Evolutionary conservation across 35 echinoderm and acorn worm genomes (phyloP), one percentile per base, ranked within the genome.

Genomic region (Ophiothrix spiculata): DNA sequence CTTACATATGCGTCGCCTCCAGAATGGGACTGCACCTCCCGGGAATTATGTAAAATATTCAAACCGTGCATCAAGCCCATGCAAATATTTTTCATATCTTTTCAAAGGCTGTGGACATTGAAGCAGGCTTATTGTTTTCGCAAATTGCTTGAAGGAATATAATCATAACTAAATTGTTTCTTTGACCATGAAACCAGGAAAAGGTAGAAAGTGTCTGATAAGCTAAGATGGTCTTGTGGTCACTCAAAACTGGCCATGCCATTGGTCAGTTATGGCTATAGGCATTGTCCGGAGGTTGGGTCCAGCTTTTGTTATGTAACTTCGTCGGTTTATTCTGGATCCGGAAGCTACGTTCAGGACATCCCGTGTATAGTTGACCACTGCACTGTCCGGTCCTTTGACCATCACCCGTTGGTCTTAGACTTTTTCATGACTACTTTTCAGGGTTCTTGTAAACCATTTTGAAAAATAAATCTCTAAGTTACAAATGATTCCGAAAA

Each of bases 281-380:
- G 60, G 29, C 29, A 69, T 69, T 69, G 4, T 6, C 23, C 60
- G 6, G 60, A 25, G 23, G 60, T 6, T 69, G 2, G 23, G 60
- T 69, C 29, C 60, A 15, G 25, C 60, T 69, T n/a, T 1, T 25
- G 10, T 69, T 69, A 69, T 69, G 60, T 69, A 69, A 69, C 29
- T 69, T 69, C 60, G 60, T 69, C 60, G 60, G 60, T 69, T 28
- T 12, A 25, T 69, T 54, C 45, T 11, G 8, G 45, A 21, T 54
- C 60, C 4, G 60, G 60, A 69, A 25, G 60, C 23, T 2, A 28
- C 23, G 29, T 69, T 6, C 60, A 69, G 60, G 60, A 69, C 60
- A 69, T 69, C 60, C 60, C 60, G 60, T 69, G 42, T 69, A 69
- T 28, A 69, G 3, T 69, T 69, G 60, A 69, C 60, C 60, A 69